Evolutionary conservation across 2,888 invertebrate species (phyloP).

Genomic region (Clitarchus hookeri): DNA sequence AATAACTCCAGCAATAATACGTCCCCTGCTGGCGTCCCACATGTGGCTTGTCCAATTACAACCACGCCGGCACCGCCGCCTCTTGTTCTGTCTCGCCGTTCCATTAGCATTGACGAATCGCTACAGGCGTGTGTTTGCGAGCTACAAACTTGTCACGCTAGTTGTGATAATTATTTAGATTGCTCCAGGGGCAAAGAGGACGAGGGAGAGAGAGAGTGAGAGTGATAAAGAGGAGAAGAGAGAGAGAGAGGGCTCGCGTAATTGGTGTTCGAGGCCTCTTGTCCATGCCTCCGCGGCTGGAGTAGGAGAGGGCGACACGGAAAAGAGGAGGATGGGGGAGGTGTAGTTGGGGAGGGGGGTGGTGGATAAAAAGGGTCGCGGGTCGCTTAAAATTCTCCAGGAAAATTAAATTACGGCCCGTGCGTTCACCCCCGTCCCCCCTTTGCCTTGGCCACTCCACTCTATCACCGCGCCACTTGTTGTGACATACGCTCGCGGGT

Average conservation of each 20-base stretch:
- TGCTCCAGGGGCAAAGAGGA: background rate
- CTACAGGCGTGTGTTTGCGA: background rate
- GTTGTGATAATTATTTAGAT: constrained; percentile 7
- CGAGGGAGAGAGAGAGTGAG: background rate
- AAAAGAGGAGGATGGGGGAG: background rate
- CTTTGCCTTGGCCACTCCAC: background rate
- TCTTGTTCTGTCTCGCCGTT: background rate
- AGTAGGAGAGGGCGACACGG: background rate
- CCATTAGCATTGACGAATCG: constrained; percentile 1
- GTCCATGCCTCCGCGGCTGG: background rate
- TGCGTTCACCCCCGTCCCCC: background rate
- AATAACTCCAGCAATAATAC: too few relatives aligned
- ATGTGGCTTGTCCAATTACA: too few relatives aligned
- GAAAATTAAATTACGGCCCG: constrained; percentile 8
- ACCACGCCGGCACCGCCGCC: too few relatives aligned
- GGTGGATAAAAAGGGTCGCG: background rate
- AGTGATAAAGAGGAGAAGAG: too few relatives aligned
- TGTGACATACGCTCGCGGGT: background rate
- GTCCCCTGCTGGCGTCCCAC: too few relatives aligned
- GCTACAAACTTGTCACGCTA: background rate
- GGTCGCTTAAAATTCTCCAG: constrained; percentile 3
- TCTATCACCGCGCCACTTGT: background rate
- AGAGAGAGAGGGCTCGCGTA: background rate
- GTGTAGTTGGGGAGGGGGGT: background rate
- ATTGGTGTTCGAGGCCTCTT: background rate